Percentiles rank a stretch among this genome's conserved stretches.
Conservation (phyloP, 2,113 vertebrate genomes). For the Mus musculus region GRCm39 chr3:81730001-81730500, state of each 20-base stretch:
- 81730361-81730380: background rate
- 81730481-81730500: no score
- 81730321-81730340: background rate
- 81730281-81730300: background rate
- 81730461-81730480: no score
- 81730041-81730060: background rate
- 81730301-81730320: background rate
- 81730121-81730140: background rate
- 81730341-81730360: background rate
- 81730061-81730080: background rate
- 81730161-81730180: background rate
- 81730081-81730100: background rate
- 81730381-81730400: no score
- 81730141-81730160: background rate
- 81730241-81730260: background rate
- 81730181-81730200: background rate
- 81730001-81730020: background rate
- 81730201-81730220: conserved; percentile 22
- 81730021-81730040: conserved; percentile 23
- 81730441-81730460: no score
- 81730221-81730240: conserved; percentile 14
- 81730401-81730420: no score
- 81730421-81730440: no score
- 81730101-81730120: background rate
- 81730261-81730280: background rate